Percentiles rank a stretch among this genome's conserved stretches.
Conservation (phyloP, 1,140 invertebrate genomes). For the Drosophila kohkoa region DNA sequence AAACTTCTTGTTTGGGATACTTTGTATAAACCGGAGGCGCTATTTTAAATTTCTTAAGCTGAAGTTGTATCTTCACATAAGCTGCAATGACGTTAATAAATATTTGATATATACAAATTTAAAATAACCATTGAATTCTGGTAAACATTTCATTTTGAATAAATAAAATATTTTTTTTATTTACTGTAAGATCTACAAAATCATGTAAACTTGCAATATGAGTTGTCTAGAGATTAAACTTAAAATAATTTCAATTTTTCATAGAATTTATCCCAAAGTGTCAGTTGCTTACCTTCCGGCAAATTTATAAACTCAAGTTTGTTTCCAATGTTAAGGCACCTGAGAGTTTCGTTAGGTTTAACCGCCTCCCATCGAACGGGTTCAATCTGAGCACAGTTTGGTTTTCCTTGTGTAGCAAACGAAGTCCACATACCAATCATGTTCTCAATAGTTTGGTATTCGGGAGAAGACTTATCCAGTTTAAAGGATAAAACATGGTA, state of each 20-base stretch:
- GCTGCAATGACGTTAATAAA: too few relatives aligned
- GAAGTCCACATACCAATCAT: slow-evolving; percentile 83
- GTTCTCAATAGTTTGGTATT: slow-evolving; percentile 77
- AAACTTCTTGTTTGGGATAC: slow-evolving; percentile 84
- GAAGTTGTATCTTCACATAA: neutral
- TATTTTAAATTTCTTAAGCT: slow-evolving; percentile 17
- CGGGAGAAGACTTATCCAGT: slow-evolving; percentile 66
- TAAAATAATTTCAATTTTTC: slow-evolving; percentile 49
- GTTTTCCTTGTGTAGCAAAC: slow-evolving; percentile 80
- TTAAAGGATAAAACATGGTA: slow-evolving; percentile 83
- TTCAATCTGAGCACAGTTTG: slow-evolving; percentile 55
- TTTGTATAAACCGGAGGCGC: slow-evolving; percentile 58
- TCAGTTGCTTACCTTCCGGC: slow-evolving; percentile 80
- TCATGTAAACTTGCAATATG: neutral
- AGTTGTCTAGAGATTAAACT: neutral
- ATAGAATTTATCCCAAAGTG: slow-evolving; percentile 84
- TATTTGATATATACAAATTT: neutral
- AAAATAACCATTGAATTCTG: too few relatives aligned
- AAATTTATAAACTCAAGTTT: slow-evolving; percentile 69
- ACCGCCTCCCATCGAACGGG: slow-evolving; percentile 56
- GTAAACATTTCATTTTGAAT: too few relatives aligned
- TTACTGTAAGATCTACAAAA: neutral
- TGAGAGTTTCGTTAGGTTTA: slow-evolving; percentile 28
- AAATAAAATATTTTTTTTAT: too few relatives aligned
- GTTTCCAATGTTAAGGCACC: slow-evolving; percentile 83